phyloP scores from a whole-genome alignment of 2,888 invertebrate species.

The Mystacides longicornis region DNA sequence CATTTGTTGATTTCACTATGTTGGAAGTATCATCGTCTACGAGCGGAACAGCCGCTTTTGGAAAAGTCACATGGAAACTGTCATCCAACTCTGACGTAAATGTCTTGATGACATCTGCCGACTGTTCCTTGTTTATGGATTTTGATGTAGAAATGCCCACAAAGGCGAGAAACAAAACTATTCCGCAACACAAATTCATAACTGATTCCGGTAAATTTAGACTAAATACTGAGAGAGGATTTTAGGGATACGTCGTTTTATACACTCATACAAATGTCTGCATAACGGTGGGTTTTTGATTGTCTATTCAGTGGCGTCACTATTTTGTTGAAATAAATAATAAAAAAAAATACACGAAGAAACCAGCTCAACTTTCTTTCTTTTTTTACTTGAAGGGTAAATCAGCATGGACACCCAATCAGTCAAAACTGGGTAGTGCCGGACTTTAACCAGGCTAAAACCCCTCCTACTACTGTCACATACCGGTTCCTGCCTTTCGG shows the following conservation, averaged over 20 bases:
- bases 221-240: slow-evolving; percentile 14
- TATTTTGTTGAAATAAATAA: too few species aligned
- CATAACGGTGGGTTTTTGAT: slow-evolving; percentile 19
- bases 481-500: too few species aligned
- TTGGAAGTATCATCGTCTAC: slow-evolving; percentile 8
- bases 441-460: too few species aligned
- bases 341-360: too few species aligned
- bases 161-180: slow-evolving; percentile 33
- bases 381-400: too few species aligned
- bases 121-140: slow-evolving; percentile 30
- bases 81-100: slow-evolving; percentile 19
- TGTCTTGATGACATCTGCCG: not conserved
- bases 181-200: slow-evolving; percentile 40
- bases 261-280: slow-evolving; percentile 20
- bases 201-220: slow-evolving; percentile 25
- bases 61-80: slow-evolving; percentile 10
- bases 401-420: too few species aligned
- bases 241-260: slow-evolving; percentile 16
- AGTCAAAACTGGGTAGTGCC: too few species aligned
- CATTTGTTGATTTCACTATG: too few species aligned
- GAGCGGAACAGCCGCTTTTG: slow-evolving; percentile 6
- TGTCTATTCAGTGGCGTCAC: not conserved
- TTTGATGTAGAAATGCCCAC: slow-evolving; percentile 37
- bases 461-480: too few species aligned
- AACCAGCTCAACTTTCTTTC: too few species aligned